Conservation (phyloP, 2,113 vertebrate genomes). For the Bagarius yarrelli region DNA sequence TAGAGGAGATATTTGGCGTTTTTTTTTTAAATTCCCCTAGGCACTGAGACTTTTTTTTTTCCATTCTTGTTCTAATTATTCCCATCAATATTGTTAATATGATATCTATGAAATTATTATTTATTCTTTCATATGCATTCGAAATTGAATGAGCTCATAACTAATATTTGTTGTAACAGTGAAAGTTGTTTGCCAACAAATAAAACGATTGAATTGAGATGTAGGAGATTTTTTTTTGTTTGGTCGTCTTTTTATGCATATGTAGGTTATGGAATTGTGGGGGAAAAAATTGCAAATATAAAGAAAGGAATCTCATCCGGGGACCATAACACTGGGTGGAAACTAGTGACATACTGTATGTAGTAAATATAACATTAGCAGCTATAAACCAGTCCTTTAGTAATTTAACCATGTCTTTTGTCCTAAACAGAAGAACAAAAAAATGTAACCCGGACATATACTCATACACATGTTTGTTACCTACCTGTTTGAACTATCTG, state of each 20-base stretch:
- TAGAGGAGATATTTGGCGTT: constrained; percentile 6
- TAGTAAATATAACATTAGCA: neutral
- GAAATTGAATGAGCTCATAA: constrained; percentile 98
- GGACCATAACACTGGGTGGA: neutral
- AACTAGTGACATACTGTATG: neutral
- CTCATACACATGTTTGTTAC: no score
- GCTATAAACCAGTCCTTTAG: no score
- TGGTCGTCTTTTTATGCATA: neutral
- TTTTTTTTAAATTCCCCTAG: constrained; percentile 24
- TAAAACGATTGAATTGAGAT: constrained; percentile 95
- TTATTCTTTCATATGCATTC: constrained; percentile 98
- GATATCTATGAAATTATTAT: constrained; percentile 84
- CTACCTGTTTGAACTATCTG: no score
- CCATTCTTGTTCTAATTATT: constrained; percentile 52
- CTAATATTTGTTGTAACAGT: constrained; percentile 99
- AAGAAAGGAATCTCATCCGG: neutral
- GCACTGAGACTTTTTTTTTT: constrained; percentile 50
- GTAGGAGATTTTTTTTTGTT: constrained; percentile 70
- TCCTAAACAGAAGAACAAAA: no score
- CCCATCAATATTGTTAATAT: constrained; percentile 74
- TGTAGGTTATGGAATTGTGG: constrained; percentile 62
- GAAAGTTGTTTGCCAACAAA: constrained; percentile 99
- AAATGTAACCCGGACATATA: no score
- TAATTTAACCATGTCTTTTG: no score
- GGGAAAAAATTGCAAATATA: neutral